Evolutionary conservation across 2,797 vertebrate species (phyloP), one percentile per base, ranked within the genome.

Genomic region (Valencia hispanica): DNA sequence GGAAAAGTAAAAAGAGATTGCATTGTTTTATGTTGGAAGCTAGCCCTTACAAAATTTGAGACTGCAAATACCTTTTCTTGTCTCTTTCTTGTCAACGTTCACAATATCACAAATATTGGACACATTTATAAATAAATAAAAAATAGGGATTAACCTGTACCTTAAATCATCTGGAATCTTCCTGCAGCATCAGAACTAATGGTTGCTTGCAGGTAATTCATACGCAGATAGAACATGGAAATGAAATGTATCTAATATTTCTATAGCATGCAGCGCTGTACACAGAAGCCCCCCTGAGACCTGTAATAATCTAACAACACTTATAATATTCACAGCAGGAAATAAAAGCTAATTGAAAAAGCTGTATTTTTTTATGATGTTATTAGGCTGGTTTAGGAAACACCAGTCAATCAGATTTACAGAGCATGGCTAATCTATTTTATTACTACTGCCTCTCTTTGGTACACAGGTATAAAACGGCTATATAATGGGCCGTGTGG

Each of bases 381-480:
- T 85, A 82, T 77, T 76, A 55, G 25, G 71, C 72, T 5, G 47
- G 81, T 39, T 74, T 32, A 81, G 85, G 32, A 80, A 59, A 39
- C 45, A 73, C n/a, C 9, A 75, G 30, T 83, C 77, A 66, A 61
- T 84, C 74, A 74, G 78, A 75, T 84, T 88, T 75, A 86, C 50
- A 15, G 74, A 80, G 82, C 74, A 59, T 83, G 53, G 65, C 74
- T 75, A 74, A 75, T 84, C 20, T 78, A 4, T 84, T 87, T 80
- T 78, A 82, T 74, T 36, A 65, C 75, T 66, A 41, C 53, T 36
- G 18, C 11, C 66, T 22, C 66, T 82, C 74, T 79, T 77, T 36
- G 61, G 70, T 55, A 75, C 65, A 66, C 61, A 72, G 57, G 70
- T 68, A 51, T 69, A 75, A 85, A 78, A 70, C n/a, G 36, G 39